Evolutionary conservation across 2,113 vertebrate genomes (phyloP), one percentile per base, ranked within the genome.

Genomic region (Oreocharis arfaki): DNA sequence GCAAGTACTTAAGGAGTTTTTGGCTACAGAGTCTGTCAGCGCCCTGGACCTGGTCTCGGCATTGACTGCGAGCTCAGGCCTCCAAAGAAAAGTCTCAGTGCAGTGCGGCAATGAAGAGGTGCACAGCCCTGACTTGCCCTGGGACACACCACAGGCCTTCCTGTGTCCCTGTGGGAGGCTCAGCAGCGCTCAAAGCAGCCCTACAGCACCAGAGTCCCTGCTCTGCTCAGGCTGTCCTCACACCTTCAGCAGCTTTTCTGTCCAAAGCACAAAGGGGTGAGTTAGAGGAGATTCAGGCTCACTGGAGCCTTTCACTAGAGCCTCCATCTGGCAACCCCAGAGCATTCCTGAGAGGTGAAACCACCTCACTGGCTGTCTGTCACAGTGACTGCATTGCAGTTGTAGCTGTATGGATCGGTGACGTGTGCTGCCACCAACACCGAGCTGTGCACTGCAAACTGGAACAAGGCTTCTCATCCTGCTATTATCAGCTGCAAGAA

Each of bases 281-380:
- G 39, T 85, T 46, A 65, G 55, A 28, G n/a, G 55, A 80, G 84
- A 67, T 77, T 55, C 15, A 70, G 56, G 59, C 55, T 88, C n/a
- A 33, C 1, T 77, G 15, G 61, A 68, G 63, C 19, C 42, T 78
- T 94, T 79, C 53, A 19, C 23, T 60, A 9, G 21, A 94, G 47
- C 26, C 78, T 94, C 63, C 19, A 19, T 85, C 79, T 96, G 94
- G 91, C 94, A 73, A 68, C 44, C 35, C 44, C 75, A 70, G 57
- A 87, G 78, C 95, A 94, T 95, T 96, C 95, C 71, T 95, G 89
- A 61, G 95, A 93, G 71, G 71, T 95, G 87, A 96, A 96, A 67
- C 15, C 71, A 95, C 75, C 84, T 70, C 74, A 46, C 79, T 86
- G 82, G 81, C 81, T 57, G 56, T 56, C 49, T 87, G 26, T 70